Conservation (phyloP, 2,113 vertebrate genomes). For the Coracopsis vasa region DNA sequence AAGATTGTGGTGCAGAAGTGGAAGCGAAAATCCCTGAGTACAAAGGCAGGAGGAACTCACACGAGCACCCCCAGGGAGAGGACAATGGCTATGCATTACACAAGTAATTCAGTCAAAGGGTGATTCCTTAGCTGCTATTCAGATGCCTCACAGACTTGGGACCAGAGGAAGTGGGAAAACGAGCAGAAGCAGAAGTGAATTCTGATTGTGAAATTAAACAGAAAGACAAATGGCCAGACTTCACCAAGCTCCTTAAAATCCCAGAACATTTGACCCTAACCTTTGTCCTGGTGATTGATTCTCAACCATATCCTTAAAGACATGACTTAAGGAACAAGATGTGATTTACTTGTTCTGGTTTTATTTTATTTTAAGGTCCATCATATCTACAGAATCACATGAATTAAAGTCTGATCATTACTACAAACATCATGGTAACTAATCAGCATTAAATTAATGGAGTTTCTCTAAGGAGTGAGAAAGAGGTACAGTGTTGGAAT, state of each 20-base stretch:
- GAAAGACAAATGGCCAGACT: not conserved
- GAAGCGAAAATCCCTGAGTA: not conserved
- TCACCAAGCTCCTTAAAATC: not conserved
- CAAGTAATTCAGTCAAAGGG: not conserved
- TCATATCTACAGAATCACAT: not conserved
- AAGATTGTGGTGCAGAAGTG: not conserved
- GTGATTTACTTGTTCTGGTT: not conserved
- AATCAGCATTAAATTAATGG: not conserved
- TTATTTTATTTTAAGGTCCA: not conserved
- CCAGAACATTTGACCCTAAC: not conserved
- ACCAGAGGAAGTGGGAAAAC: not conserved
- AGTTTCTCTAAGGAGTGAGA: not conserved
- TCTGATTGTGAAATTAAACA: not conserved
- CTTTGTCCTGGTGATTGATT: slow-evolving; percentile 12
- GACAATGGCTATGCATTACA: not conserved
- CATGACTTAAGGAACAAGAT: not conserved
- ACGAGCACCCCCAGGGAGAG: not conserved
- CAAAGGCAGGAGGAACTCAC: not conserved
- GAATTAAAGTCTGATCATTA: not conserved
- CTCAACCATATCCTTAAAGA: not conserved
- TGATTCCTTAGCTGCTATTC: not conserved
- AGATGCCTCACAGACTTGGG: not conserved
- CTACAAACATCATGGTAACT: not conserved
- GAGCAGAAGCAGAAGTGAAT: not conserved
- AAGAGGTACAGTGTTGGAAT: not conserved